These are phyloP conservation scores for Catocala fraxini DNA, from an alignment of 2,888 invertebrate genomes.

Conservation along the genomic window DNA sequence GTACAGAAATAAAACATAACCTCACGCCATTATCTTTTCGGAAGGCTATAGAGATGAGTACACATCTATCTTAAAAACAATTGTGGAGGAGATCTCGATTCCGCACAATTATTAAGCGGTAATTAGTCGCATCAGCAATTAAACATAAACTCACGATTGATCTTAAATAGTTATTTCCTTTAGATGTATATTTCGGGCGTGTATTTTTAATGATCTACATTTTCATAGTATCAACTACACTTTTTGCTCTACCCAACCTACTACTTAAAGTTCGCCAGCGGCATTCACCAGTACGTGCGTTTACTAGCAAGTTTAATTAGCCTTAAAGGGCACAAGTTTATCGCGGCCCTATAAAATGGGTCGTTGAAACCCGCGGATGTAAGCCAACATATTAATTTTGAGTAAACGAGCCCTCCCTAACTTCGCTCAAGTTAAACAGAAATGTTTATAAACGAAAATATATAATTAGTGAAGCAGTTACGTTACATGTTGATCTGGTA, in stretches of 20 bases:
- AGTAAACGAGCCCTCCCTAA: constrained; percentile 50
- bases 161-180: too few species aligned
- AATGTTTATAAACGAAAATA: constrained; percentile 36
- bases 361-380: constrained; percentile 36
- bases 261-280: constrained; percentile 12
- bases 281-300: constrained; percentile 14
- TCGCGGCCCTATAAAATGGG: constrained; percentile 28
- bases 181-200: too few species aligned
- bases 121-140: too few species aligned
- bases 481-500: constrained; percentile 3
- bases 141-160: too few species aligned
- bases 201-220: too few species aligned
- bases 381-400: constrained; percentile 57
- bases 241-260: neutral
- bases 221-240: too few species aligned
- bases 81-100: too few species aligned
- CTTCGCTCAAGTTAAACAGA: constrained; percentile 27
- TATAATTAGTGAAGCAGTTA: constrained; percentile 4
- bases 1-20: too few species aligned
- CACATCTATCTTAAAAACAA: too few species aligned
- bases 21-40: too few species aligned
- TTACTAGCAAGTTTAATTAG: constrained; percentile 32
- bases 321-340: constrained; percentile 33
- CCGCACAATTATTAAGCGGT: too few species aligned
- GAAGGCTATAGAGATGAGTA: too few species aligned